Percentiles rank a stretch among this genome's conserved stretches.
Conservation (phyloP, 2,113 vertebrate genomes). For the Caranx ignobilis region DNA sequence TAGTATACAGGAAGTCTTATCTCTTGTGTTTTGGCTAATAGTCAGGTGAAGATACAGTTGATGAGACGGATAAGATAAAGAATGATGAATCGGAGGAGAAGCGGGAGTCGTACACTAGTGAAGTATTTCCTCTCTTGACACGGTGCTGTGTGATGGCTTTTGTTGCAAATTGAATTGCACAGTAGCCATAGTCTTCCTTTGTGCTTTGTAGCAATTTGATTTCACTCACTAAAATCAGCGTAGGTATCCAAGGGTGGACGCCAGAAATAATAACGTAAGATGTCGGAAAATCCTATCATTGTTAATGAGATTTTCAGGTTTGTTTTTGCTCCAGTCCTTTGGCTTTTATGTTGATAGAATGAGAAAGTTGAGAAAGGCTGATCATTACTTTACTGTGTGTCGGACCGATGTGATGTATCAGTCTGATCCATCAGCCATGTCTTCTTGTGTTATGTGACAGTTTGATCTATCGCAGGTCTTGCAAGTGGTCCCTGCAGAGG, state of each 20-base stretch:
- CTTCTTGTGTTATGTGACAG: not conserved
- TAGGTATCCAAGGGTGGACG: constrained; percentile 4
- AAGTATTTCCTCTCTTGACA: constrained; percentile 33
- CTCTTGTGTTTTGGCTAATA: constrained; percentile 30
- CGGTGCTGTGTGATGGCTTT: not conserved
- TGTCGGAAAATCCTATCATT: constrained; percentile 50
- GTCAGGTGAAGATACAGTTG: constrained; percentile 38
- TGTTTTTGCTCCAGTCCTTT: not conserved
- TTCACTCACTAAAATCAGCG: constrained; percentile 35
- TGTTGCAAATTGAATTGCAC: constrained; percentile 13
- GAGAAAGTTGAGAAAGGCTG: constrained; percentile 36
- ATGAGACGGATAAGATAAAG: constrained; percentile 54
- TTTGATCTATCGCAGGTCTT: not conserved
- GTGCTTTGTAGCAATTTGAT: constrained; percentile 31
- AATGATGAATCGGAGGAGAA: constrained; percentile 49
- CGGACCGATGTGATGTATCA: not conserved
- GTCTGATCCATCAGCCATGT: not conserved
- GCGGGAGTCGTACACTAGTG: constrained; percentile 24
- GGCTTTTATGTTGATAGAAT: constrained; percentile 29
- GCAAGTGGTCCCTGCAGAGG: not conserved
- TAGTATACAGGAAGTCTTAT: constrained; percentile 35
- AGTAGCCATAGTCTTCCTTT: constrained; percentile 7
- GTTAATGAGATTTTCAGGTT: constrained; percentile 54
- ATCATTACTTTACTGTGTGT: not conserved
- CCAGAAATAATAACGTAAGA: constrained; percentile 30